Evolutionary conservation across 2,113 vertebrate species (phyloP).

Genomic region (Clarias batrachus): DNA sequence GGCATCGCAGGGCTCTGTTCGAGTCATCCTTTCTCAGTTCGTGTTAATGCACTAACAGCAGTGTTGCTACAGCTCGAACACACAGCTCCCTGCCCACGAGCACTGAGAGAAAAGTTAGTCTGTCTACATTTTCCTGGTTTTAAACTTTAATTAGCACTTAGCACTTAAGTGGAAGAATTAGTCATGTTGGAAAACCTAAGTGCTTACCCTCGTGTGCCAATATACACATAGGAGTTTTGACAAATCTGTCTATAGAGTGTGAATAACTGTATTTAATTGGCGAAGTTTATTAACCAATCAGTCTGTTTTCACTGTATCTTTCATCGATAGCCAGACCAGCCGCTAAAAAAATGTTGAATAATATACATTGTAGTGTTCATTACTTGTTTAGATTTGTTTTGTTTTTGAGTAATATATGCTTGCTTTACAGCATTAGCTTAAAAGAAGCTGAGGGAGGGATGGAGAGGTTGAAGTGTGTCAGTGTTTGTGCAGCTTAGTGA

Average conservation of each 20-base stretch:
- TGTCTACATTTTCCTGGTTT: slow-evolving; percentile 7
- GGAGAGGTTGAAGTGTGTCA: slow-evolving; percentile 48
- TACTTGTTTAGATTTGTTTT: not conserved
- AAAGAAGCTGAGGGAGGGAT: slow-evolving; percentile 14
- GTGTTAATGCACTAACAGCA: not conserved
- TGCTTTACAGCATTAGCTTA: not conserved
- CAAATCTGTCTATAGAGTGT: slow-evolving; percentile 8
- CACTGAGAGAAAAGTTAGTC: not conserved
- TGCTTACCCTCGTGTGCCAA: slow-evolving; percentile 3
- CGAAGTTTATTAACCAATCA: not conserved
- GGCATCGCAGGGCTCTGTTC: not conserved
- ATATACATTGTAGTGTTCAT: not conserved
- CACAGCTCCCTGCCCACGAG: not conserved
- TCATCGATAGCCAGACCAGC: not conserved
- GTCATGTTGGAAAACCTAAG: slow-evolving; percentile 19
- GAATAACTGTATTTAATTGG: slow-evolving; percentile 7
- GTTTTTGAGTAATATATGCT: not conserved
- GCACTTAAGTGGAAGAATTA: slow-evolving; percentile 6
- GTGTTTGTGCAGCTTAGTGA: slow-evolving; percentile 51
- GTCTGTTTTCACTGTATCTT: not conserved
- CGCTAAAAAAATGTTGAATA: not conserved
- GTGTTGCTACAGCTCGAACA: not conserved
- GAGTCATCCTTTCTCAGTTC: not conserved
- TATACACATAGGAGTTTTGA: slow-evolving; percentile 10
- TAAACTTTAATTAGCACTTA: slow-evolving; percentile 16